Conservation (phyloP, 1,140 invertebrate genomes). For the Pseudomyrmex gracilis region DNA sequence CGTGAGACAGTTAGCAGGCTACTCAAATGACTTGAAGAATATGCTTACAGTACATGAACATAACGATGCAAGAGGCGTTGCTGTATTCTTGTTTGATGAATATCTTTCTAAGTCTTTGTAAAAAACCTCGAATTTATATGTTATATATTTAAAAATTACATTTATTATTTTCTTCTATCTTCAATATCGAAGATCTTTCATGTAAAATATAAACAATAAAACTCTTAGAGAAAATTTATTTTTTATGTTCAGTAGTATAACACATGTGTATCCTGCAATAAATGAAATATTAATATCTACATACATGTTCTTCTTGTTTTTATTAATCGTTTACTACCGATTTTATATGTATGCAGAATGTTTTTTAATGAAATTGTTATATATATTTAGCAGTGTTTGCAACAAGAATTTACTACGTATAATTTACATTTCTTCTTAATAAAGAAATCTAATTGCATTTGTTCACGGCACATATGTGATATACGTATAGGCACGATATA, state of each 20-base stretch:
- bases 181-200: constrained; percentile 25
- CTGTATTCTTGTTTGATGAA: constrained; percentile 92
- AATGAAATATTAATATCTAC: constrained; percentile 18
- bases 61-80: constrained; percentile 83
- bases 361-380: background rate
- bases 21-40: constrained; percentile 90
- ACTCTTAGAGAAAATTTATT: constrained; percentile 32
- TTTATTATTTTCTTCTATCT: constrained; percentile 34
- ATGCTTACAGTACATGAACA: constrained; percentile 87
- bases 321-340: background rate
- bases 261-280: background rate
- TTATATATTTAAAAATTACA: background rate
- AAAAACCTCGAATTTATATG: constrained; percentile 28
- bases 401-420: background rate
- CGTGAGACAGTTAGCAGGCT: constrained; percentile 89
- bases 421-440: constrained; percentile 11
- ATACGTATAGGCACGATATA: background rate
- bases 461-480: background rate
- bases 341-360: background rate
- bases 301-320: background rate
- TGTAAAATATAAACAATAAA: constrained; percentile 50
- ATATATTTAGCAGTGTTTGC: background rate
- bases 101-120: constrained; percentile 88
- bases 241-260: constrained; percentile 22
- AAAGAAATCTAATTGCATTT: background rate